Base-by-base conservation (phyloP, 2,113 vertebrate species). In the Caracal caracal region DNA sequence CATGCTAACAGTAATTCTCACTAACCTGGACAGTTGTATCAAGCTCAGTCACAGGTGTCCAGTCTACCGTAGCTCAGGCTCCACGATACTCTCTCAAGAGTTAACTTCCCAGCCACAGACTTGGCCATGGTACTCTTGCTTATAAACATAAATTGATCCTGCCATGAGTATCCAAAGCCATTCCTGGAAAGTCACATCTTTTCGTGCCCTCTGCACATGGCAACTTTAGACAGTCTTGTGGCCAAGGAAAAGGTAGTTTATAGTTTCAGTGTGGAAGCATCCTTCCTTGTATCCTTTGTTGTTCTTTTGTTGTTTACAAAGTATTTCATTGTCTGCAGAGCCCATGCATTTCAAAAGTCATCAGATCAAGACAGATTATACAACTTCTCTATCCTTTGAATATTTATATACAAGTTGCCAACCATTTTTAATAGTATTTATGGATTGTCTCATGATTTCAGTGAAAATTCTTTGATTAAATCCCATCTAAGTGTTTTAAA, bases 391-490 rank as follows among this genome's bases (percentile, higher is more conserved):
- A 20, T 82, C 40, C 59, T 94, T 95, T 73, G 3, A 93, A 8
- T 70, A 81, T 71, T n/a, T 97, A 56, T 47, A n/a, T 19, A 43
- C 40, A 86, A 75, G 3, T 28, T 83, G 75, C 47, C 19, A 76
- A 33, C 37, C 63, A 79, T 96, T 93, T 96, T 97, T 56, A 78
- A 24, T 17, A 89, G 30, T 40, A 15, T 30, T 22, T 93, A 49
- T 65, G 33, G 61, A 79, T 15, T 80, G 79, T 70, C 93, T 79
- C 22, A 96, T 96, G 51, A 90, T 95, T 97, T 97, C 68, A 91
- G 49, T 92, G 81, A 71, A 96, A 97, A 93, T 90, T 88, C 75
- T 96, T 30, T 86, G 63, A 40, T 71, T 94, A 37, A 95, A 96
- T 90, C 90, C 89, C 66, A 75, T 88, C 0, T 30, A 76, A 79